Base-by-base conservation (phyloP, 2,888 invertebrate genomes). In the Ischnus inquisitorius region DNA sequence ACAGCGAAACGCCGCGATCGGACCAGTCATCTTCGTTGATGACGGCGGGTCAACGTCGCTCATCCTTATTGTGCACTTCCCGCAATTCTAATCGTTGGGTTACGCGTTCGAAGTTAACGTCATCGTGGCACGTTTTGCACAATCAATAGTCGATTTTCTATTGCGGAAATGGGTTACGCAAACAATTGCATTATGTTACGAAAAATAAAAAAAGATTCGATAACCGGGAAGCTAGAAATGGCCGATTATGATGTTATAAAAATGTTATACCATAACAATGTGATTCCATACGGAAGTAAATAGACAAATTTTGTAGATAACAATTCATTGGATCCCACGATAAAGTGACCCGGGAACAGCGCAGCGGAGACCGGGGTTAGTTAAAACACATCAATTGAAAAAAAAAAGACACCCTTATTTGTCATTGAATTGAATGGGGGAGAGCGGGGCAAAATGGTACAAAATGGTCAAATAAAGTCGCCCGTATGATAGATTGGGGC, bases 11-110 rank as follows among this genome's bases (percentile, higher is more conserved):
- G 41, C 22, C 54, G 28, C 62, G 19, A 8, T 25, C 25, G 43
- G 75, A 22, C 75, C 65, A 75, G 84, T 84, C 82, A 84, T 84
- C 81, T 51, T 82, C 41, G 54, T 48, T 74, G 79, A 84, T 79
- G 28, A 84, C 77, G 60, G 64, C 60, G 48, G 16, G 46, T 46
- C 39, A 62, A 51, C 51, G 46, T 62, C 71, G 68, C 64, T 65
- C 25, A 22, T 82, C 64, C 46, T 54, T 69, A 41, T 76, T 64
- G 62, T 82, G 48, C 22, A 6, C n/a, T 65, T 19, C 64, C 64
- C 57, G 14, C 14, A 34, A 65, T 46, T 16, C 22, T 46, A 0
- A 72, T 71, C 60, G 34, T 34, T 34, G 34, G 43, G 71, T 75
- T 67, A 54, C 74, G 60, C 43, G 10, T 6, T 60, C 51, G 60